These are phyloP conservation scores for Cichlasoma orientale DNA, from an alignment of 2,797 vertebrate species.

Conservation along the genomic window DNA sequence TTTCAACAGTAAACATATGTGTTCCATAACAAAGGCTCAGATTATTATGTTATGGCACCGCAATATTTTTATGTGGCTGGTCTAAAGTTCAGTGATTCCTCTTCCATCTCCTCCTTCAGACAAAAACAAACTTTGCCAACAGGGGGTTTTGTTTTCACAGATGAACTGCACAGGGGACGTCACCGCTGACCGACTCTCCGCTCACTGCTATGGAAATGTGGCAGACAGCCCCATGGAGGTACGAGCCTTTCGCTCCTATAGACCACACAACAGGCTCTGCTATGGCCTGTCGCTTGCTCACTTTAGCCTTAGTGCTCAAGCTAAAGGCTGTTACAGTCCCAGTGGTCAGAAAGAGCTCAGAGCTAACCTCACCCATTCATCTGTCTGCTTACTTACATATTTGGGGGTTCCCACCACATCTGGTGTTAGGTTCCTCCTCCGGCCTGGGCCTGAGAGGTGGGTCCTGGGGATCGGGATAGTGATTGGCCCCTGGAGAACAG, in stretches of 20 bases:
- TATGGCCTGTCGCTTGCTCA: slow-evolving; percentile 33
- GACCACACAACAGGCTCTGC: slow-evolving; percentile 45
- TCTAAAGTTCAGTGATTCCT: slow-evolving; percentile 52
- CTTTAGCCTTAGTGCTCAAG: slow-evolving; percentile 21
- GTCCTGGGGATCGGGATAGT: slow-evolving; percentile 22
- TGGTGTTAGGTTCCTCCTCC: slow-evolving; percentile 48
- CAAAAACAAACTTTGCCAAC: slow-evolving; percentile 67
- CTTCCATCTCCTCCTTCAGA: slow-evolving; percentile 50
- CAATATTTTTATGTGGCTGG: slow-evolving; percentile 11
- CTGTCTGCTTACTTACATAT: slow-evolving; percentile 31
- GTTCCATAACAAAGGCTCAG: slow-evolving; percentile 4
- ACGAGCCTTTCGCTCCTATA: slow-evolving; percentile 62
- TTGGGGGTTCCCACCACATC: slow-evolving; percentile 40
- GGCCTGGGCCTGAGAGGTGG: slow-evolving; percentile 47
- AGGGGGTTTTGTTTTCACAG: slow-evolving; percentile 81
- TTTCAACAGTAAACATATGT: not conserved
- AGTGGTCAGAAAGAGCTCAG: slow-evolving; percentile 50
- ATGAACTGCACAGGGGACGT: slow-evolving; percentile 84
- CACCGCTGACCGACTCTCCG: slow-evolving; percentile 67
- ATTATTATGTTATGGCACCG: not conserved
- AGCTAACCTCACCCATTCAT: slow-evolving; percentile 45
- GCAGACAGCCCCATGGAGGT: slow-evolving; percentile 77
- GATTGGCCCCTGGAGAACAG: slow-evolving; percentile 15
- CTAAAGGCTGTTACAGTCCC: slow-evolving; percentile 43
- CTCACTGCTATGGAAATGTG: slow-evolving; percentile 77